Base-by-base conservation (phyloP, 92 coral and sea anemone species). In the Isaurus tuberculatus region DNA sequence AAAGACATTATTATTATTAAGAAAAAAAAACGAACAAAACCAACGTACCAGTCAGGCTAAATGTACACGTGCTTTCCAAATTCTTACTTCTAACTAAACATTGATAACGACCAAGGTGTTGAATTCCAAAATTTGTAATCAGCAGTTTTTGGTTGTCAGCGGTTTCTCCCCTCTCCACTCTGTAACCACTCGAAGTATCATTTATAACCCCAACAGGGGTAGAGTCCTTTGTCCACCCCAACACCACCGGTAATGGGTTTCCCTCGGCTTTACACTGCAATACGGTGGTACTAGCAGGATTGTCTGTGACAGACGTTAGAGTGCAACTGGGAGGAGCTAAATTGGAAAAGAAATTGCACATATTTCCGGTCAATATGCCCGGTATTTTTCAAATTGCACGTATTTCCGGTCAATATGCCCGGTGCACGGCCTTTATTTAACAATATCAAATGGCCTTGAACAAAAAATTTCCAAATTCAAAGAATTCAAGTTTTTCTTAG, bases 181-280 rank as follows among this genome's bases (percentile, higher is more conserved):
- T 75, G 83, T 70, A 91, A 44, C 79, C 86, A 55, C 63, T 53
- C n/a, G 79, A 32, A 11, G 11, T 40, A 46, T 64, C 33, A 27
- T 31, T 37, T 14, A 43, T 25, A 66, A 23, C 20, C 17, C 16
- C 16, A 11, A 93, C 65, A 42, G 61, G 43, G 29, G 55, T 44
- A 42, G 88, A 78, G 58, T 89, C 84, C 82, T 86, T 88, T 25
- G 72, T 48, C 97, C 94, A 93, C 14, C 78, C 80, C 29, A 80
- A 80, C 16, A 93, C 87, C 26, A 31, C 32, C 2, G 97, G 97
- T 46, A 91, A 84, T 15, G 97, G 97, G 29, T 91, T 78, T 23
- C 97, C 97, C n/a, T 87, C 81, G 8, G 88, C 92, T 10, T 55
- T 82, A 65, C 97, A 93, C 30, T 73, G 83, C 40, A 93, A 72